These are phyloP conservation scores for Trochalopteron elliotii DNA, from an alignment of 2,113 vertebrate genomes.

Conservation along the genomic window DNA sequence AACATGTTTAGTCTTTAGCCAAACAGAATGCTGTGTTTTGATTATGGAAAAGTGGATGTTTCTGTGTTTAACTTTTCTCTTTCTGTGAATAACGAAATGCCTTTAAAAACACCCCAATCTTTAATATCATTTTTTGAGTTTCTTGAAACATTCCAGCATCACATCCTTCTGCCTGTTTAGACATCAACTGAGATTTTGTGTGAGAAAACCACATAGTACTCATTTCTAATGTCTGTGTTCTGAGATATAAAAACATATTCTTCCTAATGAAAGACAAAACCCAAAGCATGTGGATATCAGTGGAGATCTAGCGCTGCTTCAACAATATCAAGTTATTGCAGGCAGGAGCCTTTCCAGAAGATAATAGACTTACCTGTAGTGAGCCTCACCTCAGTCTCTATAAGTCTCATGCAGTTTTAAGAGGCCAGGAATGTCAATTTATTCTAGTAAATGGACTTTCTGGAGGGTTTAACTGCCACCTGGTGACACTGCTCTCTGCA, in stretches of 20 bases:
- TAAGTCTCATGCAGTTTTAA: background rate
- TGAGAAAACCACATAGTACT: background rate
- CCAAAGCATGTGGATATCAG: background rate
- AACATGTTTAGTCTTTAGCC: background rate
- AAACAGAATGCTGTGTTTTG: background rate
- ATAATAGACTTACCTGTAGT: background rate
- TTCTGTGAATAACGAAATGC: background rate
- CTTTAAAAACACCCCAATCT: fast-evolving
- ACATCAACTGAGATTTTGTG: background rate
- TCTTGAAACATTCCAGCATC: background rate
- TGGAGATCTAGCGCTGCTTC: background rate
- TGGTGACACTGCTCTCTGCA: background rate
- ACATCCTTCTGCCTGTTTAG: background rate
- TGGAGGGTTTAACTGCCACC: background rate
- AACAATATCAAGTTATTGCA: background rate
- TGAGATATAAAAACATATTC: background rate
- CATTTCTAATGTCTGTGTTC: background rate
- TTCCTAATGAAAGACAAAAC: background rate
- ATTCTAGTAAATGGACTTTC: background rate
- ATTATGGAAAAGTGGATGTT: background rate
- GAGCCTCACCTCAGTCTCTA: background rate
- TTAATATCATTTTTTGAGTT: background rate
- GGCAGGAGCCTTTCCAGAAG: background rate
- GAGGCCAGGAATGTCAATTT: background rate
- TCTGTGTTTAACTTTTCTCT: background rate